These are phyloP conservation scores for Abramis brama DNA, from an alignment of 2,113 vertebrate genomes.

Conservation along the genomic window DNA sequence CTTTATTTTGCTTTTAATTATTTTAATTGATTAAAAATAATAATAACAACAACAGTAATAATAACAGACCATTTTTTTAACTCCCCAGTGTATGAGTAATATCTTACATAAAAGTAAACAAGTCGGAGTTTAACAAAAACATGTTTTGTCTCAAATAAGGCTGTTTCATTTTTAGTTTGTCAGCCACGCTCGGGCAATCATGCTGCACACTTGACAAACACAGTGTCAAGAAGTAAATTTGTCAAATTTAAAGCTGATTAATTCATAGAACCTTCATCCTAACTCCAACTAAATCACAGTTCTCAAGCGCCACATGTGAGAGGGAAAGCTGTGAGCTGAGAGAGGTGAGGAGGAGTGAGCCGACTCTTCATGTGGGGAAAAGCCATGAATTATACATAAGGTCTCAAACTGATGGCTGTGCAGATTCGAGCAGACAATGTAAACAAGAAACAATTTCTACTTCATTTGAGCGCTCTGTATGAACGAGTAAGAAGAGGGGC, in stretches of 20 bases:
- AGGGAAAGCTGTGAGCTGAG: slow-evolving; percentile 8
- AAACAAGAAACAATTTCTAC: slow-evolving; percentile 72
- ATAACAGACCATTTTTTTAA: neutral
- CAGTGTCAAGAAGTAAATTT: slow-evolving; percentile 3
- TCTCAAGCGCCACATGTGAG: slow-evolving; percentile 1
- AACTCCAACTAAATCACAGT: slow-evolving; percentile 5
- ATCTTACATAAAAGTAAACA: neutral
- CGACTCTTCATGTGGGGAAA: slow-evolving; percentile 41
- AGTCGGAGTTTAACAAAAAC: neutral
- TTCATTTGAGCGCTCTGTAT: slow-evolving; percentile 65
- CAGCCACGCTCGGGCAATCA: slow-evolving; percentile 47
- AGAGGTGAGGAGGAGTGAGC: slow-evolving; percentile 7
- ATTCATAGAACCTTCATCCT: neutral
- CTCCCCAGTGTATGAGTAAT: neutral
- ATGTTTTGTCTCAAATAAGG: neutral
- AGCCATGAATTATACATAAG: slow-evolving; percentile 71
- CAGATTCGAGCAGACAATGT: slow-evolving; percentile 65
- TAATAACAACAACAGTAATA: neutral
- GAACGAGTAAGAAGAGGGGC: slow-evolving; percentile 40
- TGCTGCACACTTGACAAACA: slow-evolving; percentile 18
- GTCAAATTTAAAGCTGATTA: slow-evolving; percentile 34
- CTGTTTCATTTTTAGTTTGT: slow-evolving; percentile 7
- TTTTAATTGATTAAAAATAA: neutral
- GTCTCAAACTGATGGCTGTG: slow-evolving; percentile 65
- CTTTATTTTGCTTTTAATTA: neutral